Base-by-base conservation (phyloP, 2,797 vertebrate species). In the Nannoperca obscura region DNA sequence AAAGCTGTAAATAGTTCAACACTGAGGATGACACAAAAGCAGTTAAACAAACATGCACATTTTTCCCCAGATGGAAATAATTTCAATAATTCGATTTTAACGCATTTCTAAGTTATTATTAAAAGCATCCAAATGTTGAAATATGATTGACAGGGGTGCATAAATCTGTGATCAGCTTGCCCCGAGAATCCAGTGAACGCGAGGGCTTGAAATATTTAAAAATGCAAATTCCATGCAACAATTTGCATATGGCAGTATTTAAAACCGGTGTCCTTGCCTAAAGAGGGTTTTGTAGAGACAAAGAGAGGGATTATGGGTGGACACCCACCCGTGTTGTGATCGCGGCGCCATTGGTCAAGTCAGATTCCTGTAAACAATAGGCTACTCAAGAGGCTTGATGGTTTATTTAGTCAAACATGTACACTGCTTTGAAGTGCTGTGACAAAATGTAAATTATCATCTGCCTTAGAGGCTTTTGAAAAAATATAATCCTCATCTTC, bases 241-340 rank as follows among this genome's bases (percentile, higher is more conserved):
- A 97, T 98, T 98, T 97, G 96, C 96, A 98, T 97, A 97, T 94
- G 94, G 94, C 94, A 93, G 95, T 96, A 96, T 97, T 98, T 96
- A 97, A 96, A 96, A 93, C 92, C 94, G 95, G 95, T 95, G 94
- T 96, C 96, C 95, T 96, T 95, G 95, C 96, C 96, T 96, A 96
- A 92, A 96, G 96, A 97, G 94, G 96, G 93, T 92, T 96, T 95
- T 94, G 95, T 94, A 93, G 95, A 96, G 83, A 94, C 94, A 87
- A 80, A 95, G 95, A 95, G 93, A 95, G 94, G 93, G 94, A 91
- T 96, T 96, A 92, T 94, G 94, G 95, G 94, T 95, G 95, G 95
- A 96, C 95, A 96, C 89, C 89, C 94, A 89, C 92, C 94, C 89
- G 88, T 93, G 96, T 95, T 96, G 94, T 96, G 93, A 95, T 96